These are phyloP conservation scores for Psilopogon haemacephalus DNA, from an alignment of 2,113 vertebrate genomes.

Conservation along the genomic window DNA sequence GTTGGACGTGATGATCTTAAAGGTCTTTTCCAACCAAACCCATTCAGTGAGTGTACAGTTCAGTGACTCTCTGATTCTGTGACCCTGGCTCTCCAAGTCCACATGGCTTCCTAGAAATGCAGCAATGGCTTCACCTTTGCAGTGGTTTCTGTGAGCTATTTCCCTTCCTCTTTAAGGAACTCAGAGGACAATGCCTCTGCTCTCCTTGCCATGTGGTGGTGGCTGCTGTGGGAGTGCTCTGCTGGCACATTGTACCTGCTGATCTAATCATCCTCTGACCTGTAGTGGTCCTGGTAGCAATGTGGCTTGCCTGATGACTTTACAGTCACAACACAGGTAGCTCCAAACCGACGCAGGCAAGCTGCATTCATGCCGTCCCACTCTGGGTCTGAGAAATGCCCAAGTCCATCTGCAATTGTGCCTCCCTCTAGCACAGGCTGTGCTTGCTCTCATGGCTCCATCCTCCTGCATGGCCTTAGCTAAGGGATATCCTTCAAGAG, in stretches of 20 bases:
- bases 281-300: background rate
- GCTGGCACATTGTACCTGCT: background rate
- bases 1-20: no score
- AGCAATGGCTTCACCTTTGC: background rate
- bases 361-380: background rate
- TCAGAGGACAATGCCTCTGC: background rate
- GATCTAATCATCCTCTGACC: background rate
- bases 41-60: no score
- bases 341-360: background rate
- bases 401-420: background rate
- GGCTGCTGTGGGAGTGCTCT: background rate
- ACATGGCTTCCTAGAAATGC: background rate
- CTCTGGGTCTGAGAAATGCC: background rate
- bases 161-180: background rate
- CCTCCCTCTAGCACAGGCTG: fast-evolving
- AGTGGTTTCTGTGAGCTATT: background rate
- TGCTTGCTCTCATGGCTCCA: fast-evolving
- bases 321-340: fast-evolving
- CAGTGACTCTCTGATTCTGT: no score
- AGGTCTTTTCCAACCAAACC: no score
- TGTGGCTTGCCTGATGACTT: background rate
- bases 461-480: fast-evolving
- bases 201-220: background rate
- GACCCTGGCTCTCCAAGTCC: no score
- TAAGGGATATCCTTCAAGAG: background rate